Conservation (phyloP, 1,140 invertebrate genomes). For the Drosophila sturtevanti region DNA sequence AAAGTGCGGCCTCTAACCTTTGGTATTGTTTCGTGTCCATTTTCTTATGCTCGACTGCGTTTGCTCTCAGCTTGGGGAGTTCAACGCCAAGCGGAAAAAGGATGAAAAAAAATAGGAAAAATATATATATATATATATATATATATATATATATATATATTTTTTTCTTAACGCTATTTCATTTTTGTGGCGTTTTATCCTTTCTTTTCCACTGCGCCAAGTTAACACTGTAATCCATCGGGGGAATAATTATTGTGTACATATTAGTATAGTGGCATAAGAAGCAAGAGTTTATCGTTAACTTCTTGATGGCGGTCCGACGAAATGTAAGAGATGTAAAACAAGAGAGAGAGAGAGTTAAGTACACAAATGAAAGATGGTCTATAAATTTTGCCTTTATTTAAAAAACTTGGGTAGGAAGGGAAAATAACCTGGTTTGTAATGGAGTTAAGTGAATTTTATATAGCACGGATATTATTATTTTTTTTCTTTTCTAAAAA, state of each 20-base stretch:
- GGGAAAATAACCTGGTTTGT: constrained; percentile 18
- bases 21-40: constrained; percentile 54
- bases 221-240: constrained; percentile 75
- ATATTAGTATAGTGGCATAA: constrained; percentile 70
- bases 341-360: constrained; percentile 6
- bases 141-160: constrained; percentile 12
- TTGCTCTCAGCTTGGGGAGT: constrained; percentile 41
- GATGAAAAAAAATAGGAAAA: not conserved
- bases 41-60: constrained; percentile 56
- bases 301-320: constrained; percentile 45
- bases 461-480: too few relatives aligned
- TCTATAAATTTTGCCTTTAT: constrained; percentile 59
- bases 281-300: constrained; percentile 62
- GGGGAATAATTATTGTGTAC: constrained; percentile 80
- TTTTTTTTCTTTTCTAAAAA: too few relatives aligned
- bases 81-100: constrained; percentile 53
- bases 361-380: constrained; percentile 60
- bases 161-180: constrained; percentile 58
- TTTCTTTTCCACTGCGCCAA: constrained; percentile 55
- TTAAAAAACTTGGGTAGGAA: constrained; percentile 28
- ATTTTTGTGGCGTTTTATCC: constrained; percentile 40
- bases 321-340: not conserved
- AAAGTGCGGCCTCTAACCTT: constrained; percentile 5
- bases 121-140: too few relatives aligned
- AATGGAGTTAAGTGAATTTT: constrained; percentile 3